phyloP scores from a whole-genome alignment of 2,888 invertebrate genomes.

The Eulithis testata region DNA sequence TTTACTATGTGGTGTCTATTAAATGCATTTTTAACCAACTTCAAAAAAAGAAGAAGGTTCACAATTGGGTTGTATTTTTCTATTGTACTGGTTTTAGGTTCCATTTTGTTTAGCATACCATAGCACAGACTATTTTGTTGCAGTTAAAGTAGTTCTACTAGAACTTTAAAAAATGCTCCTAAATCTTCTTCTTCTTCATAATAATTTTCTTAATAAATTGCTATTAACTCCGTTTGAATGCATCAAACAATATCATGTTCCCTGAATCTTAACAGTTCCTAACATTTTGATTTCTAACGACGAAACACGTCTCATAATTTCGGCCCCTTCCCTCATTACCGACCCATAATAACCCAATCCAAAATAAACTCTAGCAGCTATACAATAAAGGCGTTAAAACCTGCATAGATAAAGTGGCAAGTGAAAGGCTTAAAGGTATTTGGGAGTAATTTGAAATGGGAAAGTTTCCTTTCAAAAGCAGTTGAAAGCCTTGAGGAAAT shows the following conservation, averaged over 20 bases:
- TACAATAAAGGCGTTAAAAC: constrained; percentile 35
- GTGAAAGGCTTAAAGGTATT: constrained; percentile 53
- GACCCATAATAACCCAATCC: constrained; percentile 34
- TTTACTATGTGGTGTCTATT: too few relatives aligned
- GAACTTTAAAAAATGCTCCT: too few relatives aligned
- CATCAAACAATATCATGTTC: constrained; percentile 41
- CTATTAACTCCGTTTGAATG: constrained; percentile 47
- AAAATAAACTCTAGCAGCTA: constrained; percentile 31
- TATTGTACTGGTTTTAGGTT: too few relatives aligned
- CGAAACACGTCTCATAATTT: constrained; percentile 74
- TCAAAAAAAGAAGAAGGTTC: too few relatives aligned
- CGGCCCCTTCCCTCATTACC: constrained; percentile 54
- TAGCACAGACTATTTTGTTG: too few relatives aligned
- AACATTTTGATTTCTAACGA: constrained; percentile 80
- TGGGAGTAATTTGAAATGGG: constrained; percentile 60
- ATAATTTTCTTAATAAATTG: constrained; percentile 22
- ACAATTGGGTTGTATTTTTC: too few relatives aligned
- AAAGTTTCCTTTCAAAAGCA: constrained; percentile 56
- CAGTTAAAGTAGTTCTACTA: too few relatives aligned
- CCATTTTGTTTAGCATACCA: too few relatives aligned
- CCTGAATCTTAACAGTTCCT: constrained; percentile 51
- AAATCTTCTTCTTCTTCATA: not conserved
- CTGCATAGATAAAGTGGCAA: constrained; percentile 19
- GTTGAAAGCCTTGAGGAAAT: constrained; percentile 51
- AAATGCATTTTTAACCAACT: too few relatives aligned